A percentile compares a stretch with the other conserved stretches of the same genome.
phyloP scores from a whole-genome alignment of 1,140 invertebrate genomes.

The Camponotus vicinus region DNA sequence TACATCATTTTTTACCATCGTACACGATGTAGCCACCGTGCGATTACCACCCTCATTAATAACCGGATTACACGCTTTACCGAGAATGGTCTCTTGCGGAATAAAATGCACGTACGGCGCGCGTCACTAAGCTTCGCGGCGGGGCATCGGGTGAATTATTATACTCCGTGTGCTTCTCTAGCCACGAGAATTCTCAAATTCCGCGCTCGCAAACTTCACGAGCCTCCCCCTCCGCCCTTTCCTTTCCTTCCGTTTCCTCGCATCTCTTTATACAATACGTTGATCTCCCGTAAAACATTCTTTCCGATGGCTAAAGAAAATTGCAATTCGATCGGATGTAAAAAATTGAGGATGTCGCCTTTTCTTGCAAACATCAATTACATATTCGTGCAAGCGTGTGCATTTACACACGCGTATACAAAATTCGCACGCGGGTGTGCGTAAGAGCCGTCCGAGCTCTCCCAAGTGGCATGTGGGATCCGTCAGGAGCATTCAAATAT shows the following conservation, averaged over 20 bases:
- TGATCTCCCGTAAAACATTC: conserved; percentile 18
- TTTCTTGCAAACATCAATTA: conserved; percentile 2
- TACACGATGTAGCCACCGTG: conserved; percentile 15
- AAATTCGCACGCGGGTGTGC: background rate
- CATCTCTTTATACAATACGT: background rate
- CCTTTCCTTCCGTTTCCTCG: background rate
- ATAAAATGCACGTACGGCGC: conserved; percentile 49
- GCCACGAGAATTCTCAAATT: conserved; percentile 66
- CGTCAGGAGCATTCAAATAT: conserved; percentile 84
- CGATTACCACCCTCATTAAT: conserved; percentile 70
- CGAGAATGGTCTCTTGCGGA: conserved; percentile 38
- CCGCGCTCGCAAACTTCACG: conserved; percentile 8
- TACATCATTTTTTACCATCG: conserved; percentile 64
- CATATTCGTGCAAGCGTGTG: background rate
- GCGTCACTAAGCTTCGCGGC: conserved; percentile 65
- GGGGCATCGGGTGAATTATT: conserved; percentile 70
- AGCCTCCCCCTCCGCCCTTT: background rate
- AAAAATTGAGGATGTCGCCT: conserved; percentile 70
- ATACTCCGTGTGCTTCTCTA: conserved; percentile 36
- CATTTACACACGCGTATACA: conserved; percentile 4
- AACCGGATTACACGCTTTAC: conserved; percentile 72
- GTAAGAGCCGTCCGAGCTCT: conserved; percentile 50
- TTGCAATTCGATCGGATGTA: conserved; percentile 7
- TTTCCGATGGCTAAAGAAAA: background rate
- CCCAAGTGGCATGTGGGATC: conserved; percentile 82